A percentile compares a stretch with the other conserved stretches of the same genome.
Conservation (phyloP, 2,113 vertebrate species). For the Lagopus leucura region DNA sequence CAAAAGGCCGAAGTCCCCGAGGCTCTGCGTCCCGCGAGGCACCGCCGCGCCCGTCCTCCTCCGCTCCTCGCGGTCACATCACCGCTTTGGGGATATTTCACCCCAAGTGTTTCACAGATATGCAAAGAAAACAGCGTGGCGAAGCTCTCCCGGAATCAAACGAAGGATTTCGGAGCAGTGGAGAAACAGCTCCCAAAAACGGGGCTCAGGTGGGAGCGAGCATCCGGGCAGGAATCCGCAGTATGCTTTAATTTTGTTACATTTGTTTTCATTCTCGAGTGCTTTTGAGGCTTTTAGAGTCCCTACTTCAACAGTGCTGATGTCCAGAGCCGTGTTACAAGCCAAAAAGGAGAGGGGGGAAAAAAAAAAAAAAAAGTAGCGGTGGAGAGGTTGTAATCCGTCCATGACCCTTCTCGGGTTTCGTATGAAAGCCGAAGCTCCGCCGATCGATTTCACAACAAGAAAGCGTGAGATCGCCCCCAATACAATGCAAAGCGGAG, state of each 20-base stretch:
- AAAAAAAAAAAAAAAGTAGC: too few species aligned
- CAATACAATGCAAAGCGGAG: background rate
- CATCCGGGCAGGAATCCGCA: background rate
- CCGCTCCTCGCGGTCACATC: background rate
- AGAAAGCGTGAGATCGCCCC: background rate
- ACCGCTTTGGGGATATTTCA: background rate
- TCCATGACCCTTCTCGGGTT: background rate
- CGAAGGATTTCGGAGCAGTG: background rate
- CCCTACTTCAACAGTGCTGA: background rate
- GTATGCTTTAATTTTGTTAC: background rate
- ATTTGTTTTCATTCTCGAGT: background rate
- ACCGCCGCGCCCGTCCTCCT: background rate
- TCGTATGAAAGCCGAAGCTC: background rate
- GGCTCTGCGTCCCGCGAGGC: background rate
- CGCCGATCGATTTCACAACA: background rate
- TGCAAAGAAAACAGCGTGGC: background rate
- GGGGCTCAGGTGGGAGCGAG: background rate
- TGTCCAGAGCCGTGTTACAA: background rate
- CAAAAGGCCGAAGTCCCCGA: background rate
- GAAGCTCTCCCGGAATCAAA: background rate
- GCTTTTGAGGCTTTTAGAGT: background rate
- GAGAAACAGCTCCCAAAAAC: background rate
- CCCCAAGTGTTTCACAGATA: background rate
- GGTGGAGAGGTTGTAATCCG: background rate
- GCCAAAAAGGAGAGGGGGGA: background rate